Evolutionary conservation across 1,140 invertebrate species (phyloP).

Genomic region (Drosophila arizonae): DNA sequence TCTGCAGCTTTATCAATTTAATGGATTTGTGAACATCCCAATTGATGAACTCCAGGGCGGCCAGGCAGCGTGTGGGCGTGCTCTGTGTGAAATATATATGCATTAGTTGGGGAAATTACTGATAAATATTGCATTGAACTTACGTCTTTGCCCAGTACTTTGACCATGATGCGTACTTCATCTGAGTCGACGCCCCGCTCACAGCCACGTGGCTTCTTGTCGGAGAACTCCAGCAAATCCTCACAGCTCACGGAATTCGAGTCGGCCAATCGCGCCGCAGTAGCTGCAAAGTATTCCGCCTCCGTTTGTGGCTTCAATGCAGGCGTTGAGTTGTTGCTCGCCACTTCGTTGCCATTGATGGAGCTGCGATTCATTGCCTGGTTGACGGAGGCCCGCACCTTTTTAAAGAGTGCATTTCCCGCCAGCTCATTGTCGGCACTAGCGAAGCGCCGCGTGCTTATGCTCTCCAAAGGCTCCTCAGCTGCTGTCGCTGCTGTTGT

Average conservation of each 20-base stretch:
- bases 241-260: conserved; percentile 95
- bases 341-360: conserved; percentile 25
- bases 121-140: conserved; percentile 41
- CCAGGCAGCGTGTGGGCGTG: conserved; percentile 90
- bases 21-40: conserved; percentile 96
- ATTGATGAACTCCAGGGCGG: conserved; percentile 91
- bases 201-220: conserved; percentile 91
- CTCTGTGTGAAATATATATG: conserved; percentile 84
- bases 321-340: not conserved
- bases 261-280: conserved; percentile 73
- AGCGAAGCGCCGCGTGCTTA: conserved; percentile 30
- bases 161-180: conserved; percentile 95
- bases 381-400: conserved; percentile 79
- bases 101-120: not conserved
- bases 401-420: conserved; percentile 81
- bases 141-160: conserved; percentile 93
- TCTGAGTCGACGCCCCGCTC: conserved; percentile 92
- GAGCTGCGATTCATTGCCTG: conserved; percentile 63
- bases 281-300: conserved; percentile 73
- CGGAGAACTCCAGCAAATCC: conserved; percentile 94
- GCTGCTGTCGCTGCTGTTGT: not conserved
- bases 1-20: conserved; percentile 91
- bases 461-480: conserved; percentile 21
- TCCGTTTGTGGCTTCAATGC: conserved; percentile 62
- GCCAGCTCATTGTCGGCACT: conserved; percentile 75